Percentiles rank a stretch among this genome's conserved stretches.
Evolutionary conservation across 1,140 invertebrate species (phyloP).

Genomic region (Ips nitidus): DNA sequence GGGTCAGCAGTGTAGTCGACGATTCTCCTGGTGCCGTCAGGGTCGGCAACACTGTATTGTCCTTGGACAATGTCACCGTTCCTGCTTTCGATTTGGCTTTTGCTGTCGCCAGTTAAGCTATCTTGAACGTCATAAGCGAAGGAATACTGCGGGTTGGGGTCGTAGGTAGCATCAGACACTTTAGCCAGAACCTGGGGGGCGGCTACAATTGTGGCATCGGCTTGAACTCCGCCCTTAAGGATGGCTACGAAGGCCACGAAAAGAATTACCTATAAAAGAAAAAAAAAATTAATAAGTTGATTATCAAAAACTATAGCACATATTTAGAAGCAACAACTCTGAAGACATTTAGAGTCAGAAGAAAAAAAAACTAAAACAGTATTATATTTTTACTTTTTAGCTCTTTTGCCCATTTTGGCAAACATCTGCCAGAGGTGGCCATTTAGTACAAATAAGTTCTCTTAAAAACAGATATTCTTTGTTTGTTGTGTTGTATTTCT

Average conservation of each 20-base stretch:
- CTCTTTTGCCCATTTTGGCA: no score
- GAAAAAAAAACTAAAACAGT: no score
- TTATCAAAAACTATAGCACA: background rate
- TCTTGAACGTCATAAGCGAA: conserved; percentile 62
- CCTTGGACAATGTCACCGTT: conserved; percentile 67
- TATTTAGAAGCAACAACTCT: background rate
- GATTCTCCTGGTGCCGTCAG: conserved; percentile 45
- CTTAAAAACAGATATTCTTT: no score
- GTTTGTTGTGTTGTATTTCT: no score
- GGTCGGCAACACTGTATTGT: conserved; percentile 36
- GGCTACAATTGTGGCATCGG: conserved; percentile 50
- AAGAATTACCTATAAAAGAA: conserved; percentile 41
- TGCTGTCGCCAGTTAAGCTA: conserved; percentile 61
- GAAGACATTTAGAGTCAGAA: no score
- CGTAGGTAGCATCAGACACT: conserved; percentile 55
- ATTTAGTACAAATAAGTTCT: no score
- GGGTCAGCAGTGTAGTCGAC: conserved; percentile 68
- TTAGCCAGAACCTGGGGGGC: conserved; percentile 52
- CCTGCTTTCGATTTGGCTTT: conserved; percentile 60
- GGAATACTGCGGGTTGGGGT: conserved; percentile 59
- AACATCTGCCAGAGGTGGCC: no score
- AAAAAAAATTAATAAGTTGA: background rate
- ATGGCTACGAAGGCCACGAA: conserved; percentile 46
- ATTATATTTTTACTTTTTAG: no score
- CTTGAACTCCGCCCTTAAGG: conserved; percentile 28